Evolutionary conservation across 2,797 vertebrate species (phyloP).

Genomic region (Capromys pilorides): DNA sequence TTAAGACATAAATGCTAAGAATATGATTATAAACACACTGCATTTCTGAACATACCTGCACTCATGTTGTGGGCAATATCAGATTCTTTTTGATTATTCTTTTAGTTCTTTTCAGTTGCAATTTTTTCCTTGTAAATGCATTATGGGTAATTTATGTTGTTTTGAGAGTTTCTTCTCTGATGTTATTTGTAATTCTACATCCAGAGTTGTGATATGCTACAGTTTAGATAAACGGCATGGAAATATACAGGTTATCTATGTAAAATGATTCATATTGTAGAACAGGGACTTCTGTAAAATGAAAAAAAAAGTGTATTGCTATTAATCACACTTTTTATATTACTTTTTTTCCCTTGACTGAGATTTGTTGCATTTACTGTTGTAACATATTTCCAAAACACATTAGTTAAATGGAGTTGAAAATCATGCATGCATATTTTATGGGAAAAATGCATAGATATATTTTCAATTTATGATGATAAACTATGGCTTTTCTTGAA

Average conservation of each 20-base stretch:
- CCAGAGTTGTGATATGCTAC: slow-evolving; percentile 69
- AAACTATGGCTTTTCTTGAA: slow-evolving; percentile 82
- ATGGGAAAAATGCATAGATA: slow-evolving; percentile 80
- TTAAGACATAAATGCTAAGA: slow-evolving; percentile 59
- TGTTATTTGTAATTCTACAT: slow-evolving; percentile 74
- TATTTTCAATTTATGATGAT: slow-evolving; percentile 82
- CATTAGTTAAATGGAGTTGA: slow-evolving; percentile 85
- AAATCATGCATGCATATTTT: slow-evolving; percentile 85
- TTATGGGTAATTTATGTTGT: slow-evolving; percentile 75
- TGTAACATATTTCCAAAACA: slow-evolving; percentile 85
- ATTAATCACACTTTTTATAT: slow-evolving; percentile 79
- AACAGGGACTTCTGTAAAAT: slow-evolving; percentile 76
- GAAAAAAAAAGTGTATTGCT: slow-evolving; percentile 67
- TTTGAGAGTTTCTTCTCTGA: slow-evolving; percentile 77
- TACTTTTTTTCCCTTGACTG: slow-evolving; percentile 77
- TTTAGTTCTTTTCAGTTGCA: slow-evolving; percentile 63
- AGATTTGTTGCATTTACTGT: slow-evolving; percentile 83
- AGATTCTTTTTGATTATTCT: slow-evolving; percentile 53
- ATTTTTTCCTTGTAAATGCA: slow-evolving; percentile 70
- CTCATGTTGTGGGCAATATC: neutral
- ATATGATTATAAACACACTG: neutral
- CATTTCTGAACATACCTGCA: neutral
- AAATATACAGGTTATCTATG: slow-evolving; percentile 72
- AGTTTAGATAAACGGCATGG: slow-evolving; percentile 63
- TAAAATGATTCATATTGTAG: slow-evolving; percentile 79